A percentile compares a stretch with the other conserved stretches of the same genome.
Conservation (phyloP, 2,797 vertebrate genomes). For the Alosa sapidissima region DNA sequence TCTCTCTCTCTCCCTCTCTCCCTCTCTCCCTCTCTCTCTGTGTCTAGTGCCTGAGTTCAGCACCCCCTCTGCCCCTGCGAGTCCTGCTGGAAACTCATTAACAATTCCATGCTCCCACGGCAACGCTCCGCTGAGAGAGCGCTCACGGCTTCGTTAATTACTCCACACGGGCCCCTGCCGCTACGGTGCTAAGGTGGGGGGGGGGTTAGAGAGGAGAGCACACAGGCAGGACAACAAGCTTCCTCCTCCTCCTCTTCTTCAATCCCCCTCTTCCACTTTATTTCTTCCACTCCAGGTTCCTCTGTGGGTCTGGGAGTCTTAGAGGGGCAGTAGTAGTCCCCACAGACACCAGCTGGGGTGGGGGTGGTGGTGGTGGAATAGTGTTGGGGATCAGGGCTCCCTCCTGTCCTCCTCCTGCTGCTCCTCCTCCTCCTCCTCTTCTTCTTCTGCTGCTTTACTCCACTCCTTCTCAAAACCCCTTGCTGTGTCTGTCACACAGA, state of each 20-base stretch:
- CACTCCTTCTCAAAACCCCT: not conserved
- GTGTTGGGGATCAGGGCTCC: not conserved
- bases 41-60: not conserved
- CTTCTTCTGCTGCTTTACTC: not conserved
- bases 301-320: not conserved
- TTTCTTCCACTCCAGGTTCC: not conserved
- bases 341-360: constrained; percentile 14
- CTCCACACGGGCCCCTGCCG: constrained; percentile 54
- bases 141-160: constrained; percentile 61
- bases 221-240: not conserved
- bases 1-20: constrained; percentile 38
- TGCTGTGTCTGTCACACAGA: not conserved
- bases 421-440: not conserved
- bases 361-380: not conserved
- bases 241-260: not conserved
- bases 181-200: constrained; percentile 9
- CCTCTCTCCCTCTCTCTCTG: constrained; percentile 26
- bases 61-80: constrained; percentile 37
- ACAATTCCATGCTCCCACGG: constrained; percentile 70
- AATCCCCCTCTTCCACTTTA: not conserved
- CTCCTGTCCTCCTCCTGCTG: not conserved
- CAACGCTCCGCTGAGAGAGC: constrained; percentile 68
- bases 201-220: not conserved
- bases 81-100: constrained; percentile 70
- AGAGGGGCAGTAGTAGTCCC: too few relatives aligned